A percentile compares a stretch with the other conserved stretches of the same genome.
Conservation (phyloP, 2,888 invertebrate species). For the Brachyopa scutellaris region DNA sequence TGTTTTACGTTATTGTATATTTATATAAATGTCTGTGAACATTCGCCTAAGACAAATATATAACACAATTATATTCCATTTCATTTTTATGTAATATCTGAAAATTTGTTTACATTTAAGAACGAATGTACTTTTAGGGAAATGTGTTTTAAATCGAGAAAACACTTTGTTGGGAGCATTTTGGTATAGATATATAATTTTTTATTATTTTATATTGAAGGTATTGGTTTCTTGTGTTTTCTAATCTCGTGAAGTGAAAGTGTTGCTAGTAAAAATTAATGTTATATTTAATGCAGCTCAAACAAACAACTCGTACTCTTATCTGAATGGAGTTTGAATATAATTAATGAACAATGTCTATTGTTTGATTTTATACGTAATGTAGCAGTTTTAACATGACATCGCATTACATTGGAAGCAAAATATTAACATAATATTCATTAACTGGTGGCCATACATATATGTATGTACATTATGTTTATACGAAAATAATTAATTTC, state of each 20-base stretch:
- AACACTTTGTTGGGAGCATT: slow-evolving; percentile 26
- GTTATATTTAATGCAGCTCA: neutral
- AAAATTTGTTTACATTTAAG: neutral
- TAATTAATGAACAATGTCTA: too few relatives aligned
- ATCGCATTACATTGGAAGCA: too few relatives aligned
- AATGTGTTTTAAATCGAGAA: neutral
- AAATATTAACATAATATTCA: too few relatives aligned
- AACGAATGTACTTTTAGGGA: slow-evolving; percentile 22
- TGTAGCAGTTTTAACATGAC: too few relatives aligned
- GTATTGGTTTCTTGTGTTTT: slow-evolving; percentile 2
- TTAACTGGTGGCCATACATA: too few relatives aligned
- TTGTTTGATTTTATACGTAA: too few relatives aligned
- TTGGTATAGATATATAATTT: slow-evolving; percentile 38
- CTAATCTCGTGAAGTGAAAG: slow-evolving; percentile 3
- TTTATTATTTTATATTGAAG: neutral
- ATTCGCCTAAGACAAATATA: slow-evolving; percentile 42
- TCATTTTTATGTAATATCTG: slow-evolving; percentile 15
- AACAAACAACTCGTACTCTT: too few relatives aligned
- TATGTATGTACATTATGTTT: too few relatives aligned
- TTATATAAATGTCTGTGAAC: slow-evolving; percentile 20
- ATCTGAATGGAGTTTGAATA: too few relatives aligned
- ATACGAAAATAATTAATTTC: too few relatives aligned
- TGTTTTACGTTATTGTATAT: neutral
- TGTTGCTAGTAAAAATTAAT: neutral
- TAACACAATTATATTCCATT: slow-evolving; percentile 33